A percentile compares a stretch with the other conserved stretches of the same genome.
Evolutionary conservation across 2,113 vertebrate genomes (phyloP).

Genomic region (Pelecanus crispus): DNA sequence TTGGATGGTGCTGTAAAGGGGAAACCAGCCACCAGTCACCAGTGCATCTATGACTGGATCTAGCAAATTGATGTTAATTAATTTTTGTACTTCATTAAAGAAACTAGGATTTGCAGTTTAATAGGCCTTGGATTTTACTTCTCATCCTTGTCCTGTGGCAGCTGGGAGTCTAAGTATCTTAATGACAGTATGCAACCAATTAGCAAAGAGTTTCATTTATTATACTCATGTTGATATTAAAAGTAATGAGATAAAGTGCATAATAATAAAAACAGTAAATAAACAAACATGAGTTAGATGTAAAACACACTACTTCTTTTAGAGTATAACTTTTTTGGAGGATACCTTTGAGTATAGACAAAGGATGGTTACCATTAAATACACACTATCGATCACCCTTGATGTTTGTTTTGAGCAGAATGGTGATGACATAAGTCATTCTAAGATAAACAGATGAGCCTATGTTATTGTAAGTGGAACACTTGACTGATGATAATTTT

Average conservation of each 20-base stretch:
- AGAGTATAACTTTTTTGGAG: neutral
- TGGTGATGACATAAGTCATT: fast-evolving
- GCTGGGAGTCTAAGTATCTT: neutral
- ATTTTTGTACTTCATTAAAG: conserved; percentile 9
- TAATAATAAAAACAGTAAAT: neutral
- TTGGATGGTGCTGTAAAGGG: neutral
- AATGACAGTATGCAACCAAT: neutral
- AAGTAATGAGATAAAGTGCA: neutral
- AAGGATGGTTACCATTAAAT: neutral
- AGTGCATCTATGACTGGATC: neutral
- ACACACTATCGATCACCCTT: neutral
- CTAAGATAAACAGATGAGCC: neutral
- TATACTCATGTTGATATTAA: neutral
- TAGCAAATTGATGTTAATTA: neutral
- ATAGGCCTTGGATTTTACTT: neutral
- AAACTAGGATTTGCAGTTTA: neutral
- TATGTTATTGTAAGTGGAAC: neutral
- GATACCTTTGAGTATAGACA: neutral
- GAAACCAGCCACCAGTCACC: neutral
- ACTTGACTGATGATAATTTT: neutral
- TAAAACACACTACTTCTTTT: neutral
- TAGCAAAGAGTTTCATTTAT: neutral
- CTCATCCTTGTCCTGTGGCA: neutral
- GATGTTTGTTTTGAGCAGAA: neutral
- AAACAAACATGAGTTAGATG: neutral